Evolutionary conservation across 2,888 invertebrate species (phyloP).

Genomic region (Latrodectus elegans): DNA sequence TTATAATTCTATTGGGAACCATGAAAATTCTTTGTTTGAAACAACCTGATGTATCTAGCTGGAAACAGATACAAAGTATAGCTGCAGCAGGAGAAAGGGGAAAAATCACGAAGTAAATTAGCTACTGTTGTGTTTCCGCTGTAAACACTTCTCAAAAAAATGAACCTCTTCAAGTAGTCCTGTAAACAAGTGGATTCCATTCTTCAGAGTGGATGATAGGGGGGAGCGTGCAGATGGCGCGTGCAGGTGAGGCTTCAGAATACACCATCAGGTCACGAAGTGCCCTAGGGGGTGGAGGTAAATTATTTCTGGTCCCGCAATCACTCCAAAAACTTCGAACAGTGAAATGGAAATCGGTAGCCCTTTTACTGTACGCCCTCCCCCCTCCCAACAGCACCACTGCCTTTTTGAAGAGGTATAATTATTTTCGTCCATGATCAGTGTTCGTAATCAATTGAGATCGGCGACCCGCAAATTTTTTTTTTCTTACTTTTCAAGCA

Average conservation of each 20-base stretch:
- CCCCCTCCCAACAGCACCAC: not conserved
- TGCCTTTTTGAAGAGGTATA: not conserved
- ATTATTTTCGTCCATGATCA: slow-evolving; percentile 3
- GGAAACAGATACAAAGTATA: too few relatives aligned
- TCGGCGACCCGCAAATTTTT: not conserved
- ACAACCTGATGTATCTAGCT: too few relatives aligned
- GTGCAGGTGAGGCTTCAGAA: slow-evolving; percentile 27
- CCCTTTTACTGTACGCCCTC: not conserved
- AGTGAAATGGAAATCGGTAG: slow-evolving; percentile 2
- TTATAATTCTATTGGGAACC: too few relatives aligned
- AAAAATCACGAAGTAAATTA: too few relatives aligned
- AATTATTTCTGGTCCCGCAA: slow-evolving; percentile 1
- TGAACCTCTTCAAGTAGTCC: not conserved
- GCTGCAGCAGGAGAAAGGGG: too few relatives aligned
- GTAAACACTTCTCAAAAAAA: not conserved
- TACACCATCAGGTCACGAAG: not conserved
- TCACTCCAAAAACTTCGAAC: not conserved
- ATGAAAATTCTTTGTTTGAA: too few relatives aligned
- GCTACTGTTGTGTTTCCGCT: not conserved
- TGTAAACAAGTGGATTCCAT: not conserved
- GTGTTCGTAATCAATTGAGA: slow-evolving; percentile 1
- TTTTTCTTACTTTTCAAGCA: not conserved
- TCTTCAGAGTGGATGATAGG: slow-evolving; percentile 4
- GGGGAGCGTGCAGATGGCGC: slow-evolving; percentile 35
- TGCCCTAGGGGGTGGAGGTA: slow-evolving; percentile 3